Evolutionary conservation across 2,113 vertebrate species (phyloP).

Genomic region (Aviceda subcristata): DNA sequence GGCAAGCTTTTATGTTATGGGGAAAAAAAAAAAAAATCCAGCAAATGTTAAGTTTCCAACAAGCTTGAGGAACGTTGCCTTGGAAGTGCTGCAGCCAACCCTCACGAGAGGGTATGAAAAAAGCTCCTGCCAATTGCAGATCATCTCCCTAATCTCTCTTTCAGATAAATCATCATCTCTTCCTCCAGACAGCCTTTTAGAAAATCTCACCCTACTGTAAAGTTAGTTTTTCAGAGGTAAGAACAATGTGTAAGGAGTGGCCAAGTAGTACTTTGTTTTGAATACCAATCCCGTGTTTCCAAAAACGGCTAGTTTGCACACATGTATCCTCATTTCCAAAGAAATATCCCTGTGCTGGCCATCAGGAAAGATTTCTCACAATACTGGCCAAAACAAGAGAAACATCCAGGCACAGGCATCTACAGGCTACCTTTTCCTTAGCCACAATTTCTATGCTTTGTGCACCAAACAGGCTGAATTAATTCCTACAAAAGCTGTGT

Average conservation of each 20-base stretch:
- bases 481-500: not conserved
- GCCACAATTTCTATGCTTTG: not conserved
- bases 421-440: not conserved
- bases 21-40: not conserved
- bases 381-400: accelerated
- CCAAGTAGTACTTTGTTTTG: not conserved
- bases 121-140: not conserved
- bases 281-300: not conserved
- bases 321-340: not conserved
- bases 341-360: not conserved
- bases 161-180: not conserved
- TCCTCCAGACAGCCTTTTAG: not conserved
- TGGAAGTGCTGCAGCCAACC: not conserved
- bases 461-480: not conserved
- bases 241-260: not conserved
- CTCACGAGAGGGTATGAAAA: too few relatives aligned
- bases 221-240: not conserved
- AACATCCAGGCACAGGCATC: not conserved
- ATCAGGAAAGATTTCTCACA: not conserved
- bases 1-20: not conserved
- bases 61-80: not conserved
- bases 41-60: not conserved
- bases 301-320: not conserved
- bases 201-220: accelerated
- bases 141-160: not conserved